These are phyloP conservation scores for Pseudorasbora parva DNA, from an alignment of 2,113 vertebrate species.

Conservation along the genomic window DNA sequence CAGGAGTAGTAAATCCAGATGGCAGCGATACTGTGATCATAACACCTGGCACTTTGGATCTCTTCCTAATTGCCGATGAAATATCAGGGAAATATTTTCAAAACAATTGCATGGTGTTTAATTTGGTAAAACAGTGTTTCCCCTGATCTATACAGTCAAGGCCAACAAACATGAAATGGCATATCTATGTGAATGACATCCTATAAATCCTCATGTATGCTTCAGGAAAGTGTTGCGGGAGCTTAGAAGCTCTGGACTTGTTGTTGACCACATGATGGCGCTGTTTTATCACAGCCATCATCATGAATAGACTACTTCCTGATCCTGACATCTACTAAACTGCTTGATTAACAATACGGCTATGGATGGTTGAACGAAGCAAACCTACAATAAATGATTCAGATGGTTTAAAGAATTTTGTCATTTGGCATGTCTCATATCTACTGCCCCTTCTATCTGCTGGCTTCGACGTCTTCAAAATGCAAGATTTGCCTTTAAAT, in stretches of 20 bases:
- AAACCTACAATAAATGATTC: background rate
- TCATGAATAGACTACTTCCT: background rate
- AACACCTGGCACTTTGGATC: conserved; percentile 83
- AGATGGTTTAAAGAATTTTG: background rate
- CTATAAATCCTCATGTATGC: background rate
- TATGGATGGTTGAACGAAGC: background rate
- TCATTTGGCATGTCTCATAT: background rate
- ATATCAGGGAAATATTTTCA: conserved; percentile 19
- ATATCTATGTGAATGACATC: background rate
- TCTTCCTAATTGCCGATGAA: conserved; percentile 75
- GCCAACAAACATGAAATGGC: background rate
- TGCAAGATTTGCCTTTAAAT: background rate
- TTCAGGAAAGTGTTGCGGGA: background rate
- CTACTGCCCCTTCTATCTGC: conserved; percentile 5
- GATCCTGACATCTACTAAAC: background rate
- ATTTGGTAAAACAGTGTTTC: background rate
- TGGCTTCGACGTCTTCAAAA: background rate
- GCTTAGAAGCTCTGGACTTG: background rate
- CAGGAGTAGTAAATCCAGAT: conserved; percentile 80
- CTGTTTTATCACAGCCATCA: conserved; percentile 6
- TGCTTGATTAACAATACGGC: background rate
- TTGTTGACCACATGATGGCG: conserved; percentile 32
- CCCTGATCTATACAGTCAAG: background rate
- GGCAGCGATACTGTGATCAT: conserved; percentile 82
- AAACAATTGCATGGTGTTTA: background rate